phyloP scores from a whole-genome alignment of 53 echinoderm and acorn worm species.

The Apostichopus leukothele region DNA sequence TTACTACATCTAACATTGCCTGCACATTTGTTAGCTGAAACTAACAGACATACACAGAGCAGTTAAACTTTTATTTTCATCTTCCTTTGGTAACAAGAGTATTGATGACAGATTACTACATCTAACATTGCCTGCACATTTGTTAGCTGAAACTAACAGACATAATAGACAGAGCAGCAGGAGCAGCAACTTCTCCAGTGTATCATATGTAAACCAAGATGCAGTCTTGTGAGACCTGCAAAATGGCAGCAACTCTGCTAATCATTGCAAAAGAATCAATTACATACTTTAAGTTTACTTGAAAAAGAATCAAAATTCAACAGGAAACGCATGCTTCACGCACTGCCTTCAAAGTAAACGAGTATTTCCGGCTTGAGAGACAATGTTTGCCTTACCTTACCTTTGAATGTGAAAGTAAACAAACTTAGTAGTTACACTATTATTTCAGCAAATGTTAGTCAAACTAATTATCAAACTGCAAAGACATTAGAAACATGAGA shows the following conservation, averaged over 20 bases:
- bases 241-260: neutral
- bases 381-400: neutral
- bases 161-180: no score
- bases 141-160: no score
- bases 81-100: no score
- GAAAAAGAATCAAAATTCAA: neutral
- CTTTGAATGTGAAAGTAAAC: neutral
- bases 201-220: no score
- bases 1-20: no score
- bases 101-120: no score
- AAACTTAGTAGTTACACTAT: neutral
- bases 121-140: no score
- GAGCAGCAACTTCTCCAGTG: no score
- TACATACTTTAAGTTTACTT: neutral
- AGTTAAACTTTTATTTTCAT: no score
- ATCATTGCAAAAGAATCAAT: neutral
- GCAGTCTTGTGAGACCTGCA: neutral
- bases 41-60: no score
- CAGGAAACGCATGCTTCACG: neutral
- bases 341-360: neutral
- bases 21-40: no score
- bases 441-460: neutral
- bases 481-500: neutral
- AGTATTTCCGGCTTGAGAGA: neutral
- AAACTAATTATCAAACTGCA: neutral